A percentile compares a stretch with the other conserved stretches of the same genome.
These are phyloP conservation scores for Acromyrmex charruanus DNA, from an alignment of 1,140 invertebrate species.

Conservation along the genomic window DNA sequence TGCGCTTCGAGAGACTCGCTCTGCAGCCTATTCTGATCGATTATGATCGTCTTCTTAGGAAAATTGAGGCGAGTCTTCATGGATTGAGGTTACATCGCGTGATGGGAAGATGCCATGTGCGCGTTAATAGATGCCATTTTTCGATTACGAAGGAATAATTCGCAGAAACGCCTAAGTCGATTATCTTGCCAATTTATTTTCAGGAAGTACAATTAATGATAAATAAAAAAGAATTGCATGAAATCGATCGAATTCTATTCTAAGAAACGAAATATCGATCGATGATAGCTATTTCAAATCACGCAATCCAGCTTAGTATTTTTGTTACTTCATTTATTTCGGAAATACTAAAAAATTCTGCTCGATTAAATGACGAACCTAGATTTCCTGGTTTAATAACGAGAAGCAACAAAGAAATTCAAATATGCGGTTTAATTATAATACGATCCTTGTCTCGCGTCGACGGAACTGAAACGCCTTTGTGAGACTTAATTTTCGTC, in stretches of 20 bases:
- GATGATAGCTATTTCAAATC: not conserved
- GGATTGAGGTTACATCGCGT: conserved; percentile 28
- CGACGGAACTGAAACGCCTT: not conserved
- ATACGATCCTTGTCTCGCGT: not conserved
- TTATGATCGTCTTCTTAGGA: conserved; percentile 62
- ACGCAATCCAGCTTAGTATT: not conserved
- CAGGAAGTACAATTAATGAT: not conserved
- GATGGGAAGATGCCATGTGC: conserved; percentile 8
- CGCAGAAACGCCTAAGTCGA: not conserved
- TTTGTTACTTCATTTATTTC: not conserved
- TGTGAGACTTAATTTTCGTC: conserved; percentile 63
- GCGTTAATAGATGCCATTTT: conserved; percentile 26
- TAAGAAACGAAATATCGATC: conserved; percentile 7
- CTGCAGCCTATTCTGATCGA: conserved; percentile 37
- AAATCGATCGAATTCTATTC: not conserved
- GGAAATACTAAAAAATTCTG: conserved; percentile 19
- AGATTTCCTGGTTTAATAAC: conserved; percentile 32
- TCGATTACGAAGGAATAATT: not conserved
- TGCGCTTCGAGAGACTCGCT: conserved; percentile 8
- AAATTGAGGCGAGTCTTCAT: conserved; percentile 59
- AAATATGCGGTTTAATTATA: conserved; percentile 37
- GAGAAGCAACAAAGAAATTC: not conserved
- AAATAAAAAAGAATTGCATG: not conserved
- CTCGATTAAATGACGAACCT: not conserved
- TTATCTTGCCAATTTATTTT: conserved; percentile 14